phyloP scores from a whole-genome alignment of 2,113 vertebrate genomes.

The Rynchops niger region DNA sequence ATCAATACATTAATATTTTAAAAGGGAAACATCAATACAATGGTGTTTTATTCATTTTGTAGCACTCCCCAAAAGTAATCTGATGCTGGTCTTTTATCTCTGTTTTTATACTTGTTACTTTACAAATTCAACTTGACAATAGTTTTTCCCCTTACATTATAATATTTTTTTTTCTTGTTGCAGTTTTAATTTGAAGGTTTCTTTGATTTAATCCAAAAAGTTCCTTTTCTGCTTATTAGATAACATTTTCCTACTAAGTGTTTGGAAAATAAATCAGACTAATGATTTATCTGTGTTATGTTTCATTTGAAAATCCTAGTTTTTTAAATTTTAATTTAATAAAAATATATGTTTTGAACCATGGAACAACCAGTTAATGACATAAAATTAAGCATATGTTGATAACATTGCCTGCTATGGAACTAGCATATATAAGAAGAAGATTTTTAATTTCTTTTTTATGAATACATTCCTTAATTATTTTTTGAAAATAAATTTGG shows the following conservation, averaged over 20 bases:
- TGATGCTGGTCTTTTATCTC: background rate
- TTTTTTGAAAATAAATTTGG: background rate
- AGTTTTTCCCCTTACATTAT: background rate
- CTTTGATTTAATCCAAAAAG: background rate
- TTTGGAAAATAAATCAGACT: background rate
- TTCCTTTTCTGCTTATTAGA: background rate
- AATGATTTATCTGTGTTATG: background rate
- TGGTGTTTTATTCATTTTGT: background rate
- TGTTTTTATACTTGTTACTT: background rate
- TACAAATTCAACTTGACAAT: background rate
- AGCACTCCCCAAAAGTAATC: background rate
- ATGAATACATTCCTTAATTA: background rate
- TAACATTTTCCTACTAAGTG: background rate
- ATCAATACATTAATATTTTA: background rate
- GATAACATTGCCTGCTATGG: background rate
- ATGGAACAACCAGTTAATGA: background rate
- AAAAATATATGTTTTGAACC: background rate
- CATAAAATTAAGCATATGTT: background rate
- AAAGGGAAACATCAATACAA: background rate
- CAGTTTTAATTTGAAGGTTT: background rate
- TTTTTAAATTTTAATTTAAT: background rate
- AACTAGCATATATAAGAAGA: background rate
- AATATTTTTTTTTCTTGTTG: too few relatives aligned
- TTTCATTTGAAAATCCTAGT: background rate
- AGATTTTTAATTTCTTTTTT: background rate